Conservation (phyloP, 2,113 vertebrate species). For the Bombycilla garrulus region DNA sequence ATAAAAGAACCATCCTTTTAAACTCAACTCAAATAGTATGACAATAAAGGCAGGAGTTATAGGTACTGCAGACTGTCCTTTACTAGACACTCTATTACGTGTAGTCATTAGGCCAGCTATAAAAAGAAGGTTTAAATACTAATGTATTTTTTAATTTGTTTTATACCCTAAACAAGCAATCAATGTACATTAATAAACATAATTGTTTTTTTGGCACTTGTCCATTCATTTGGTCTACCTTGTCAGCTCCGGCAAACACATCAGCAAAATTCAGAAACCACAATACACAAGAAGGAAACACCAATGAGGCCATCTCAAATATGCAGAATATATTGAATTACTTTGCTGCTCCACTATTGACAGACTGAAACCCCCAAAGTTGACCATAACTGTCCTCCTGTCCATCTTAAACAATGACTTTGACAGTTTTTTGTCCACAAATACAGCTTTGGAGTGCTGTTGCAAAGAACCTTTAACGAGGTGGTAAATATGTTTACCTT, state of each 20-base stretch:
- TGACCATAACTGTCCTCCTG: conserved; percentile 27
- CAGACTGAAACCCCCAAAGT: conserved; percentile 66
- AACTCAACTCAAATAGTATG: conserved; percentile 68
- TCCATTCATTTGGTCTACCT: conserved; percentile 81
- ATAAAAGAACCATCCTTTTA: conserved; percentile 60
- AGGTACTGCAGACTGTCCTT: conserved; percentile 67
- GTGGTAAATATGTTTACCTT: conserved; percentile 92
- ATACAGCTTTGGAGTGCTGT: conserved; percentile 78
- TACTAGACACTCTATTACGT: conserved; percentile 62
- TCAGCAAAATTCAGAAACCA: conserved; percentile 67
- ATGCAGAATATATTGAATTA: conserved; percentile 73
- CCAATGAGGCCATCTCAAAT: conserved; percentile 61
- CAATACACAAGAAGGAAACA: conserved; percentile 45
- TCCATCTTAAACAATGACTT: conserved; percentile 36
- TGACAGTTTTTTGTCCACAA: conserved; percentile 77
- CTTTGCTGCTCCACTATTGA: conserved; percentile 39
- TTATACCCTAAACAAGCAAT: conserved; percentile 88
- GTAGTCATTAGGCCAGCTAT: conserved; percentile 70
- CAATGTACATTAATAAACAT: conserved; percentile 91
- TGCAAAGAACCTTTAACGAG: conserved; percentile 84
- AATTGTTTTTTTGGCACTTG: conserved; percentile 84
- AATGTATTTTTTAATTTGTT: conserved; percentile 86
- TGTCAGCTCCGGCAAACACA: conserved; percentile 66
- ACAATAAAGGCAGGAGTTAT: conserved; percentile 55
- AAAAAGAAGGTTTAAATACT: conserved; percentile 80